A percentile compares a stretch with the other conserved stretches of the same genome.
phyloP scores from a whole-genome alignment of 1,140 invertebrate species.

The Neomicropteryx cornuta region DNA sequence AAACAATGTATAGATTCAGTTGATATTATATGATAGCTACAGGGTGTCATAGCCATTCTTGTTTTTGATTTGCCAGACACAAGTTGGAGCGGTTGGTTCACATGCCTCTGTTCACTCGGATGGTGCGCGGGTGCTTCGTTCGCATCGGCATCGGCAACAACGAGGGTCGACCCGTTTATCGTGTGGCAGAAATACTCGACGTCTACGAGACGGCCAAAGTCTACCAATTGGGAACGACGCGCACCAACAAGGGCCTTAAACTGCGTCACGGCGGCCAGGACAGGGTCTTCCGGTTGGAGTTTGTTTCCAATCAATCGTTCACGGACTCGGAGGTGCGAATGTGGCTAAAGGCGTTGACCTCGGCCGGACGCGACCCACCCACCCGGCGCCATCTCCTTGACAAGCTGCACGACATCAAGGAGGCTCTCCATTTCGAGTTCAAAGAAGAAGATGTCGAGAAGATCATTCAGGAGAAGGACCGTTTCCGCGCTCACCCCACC shows the following conservation, averaged over 20 bases:
- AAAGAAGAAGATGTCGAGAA: slow-evolving; percentile 67
- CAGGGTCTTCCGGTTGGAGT: slow-evolving; percentile 88
- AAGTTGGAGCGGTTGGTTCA: slow-evolving; percentile 94
- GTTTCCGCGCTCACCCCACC: slow-evolving; percentile 83
- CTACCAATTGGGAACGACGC: slow-evolving; percentile 80
- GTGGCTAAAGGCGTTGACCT: slow-evolving; percentile 78
- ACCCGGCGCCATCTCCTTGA: slow-evolving; percentile 72
- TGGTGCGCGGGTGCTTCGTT: slow-evolving; percentile 89
- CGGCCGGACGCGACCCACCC: slow-evolving; percentile 68
- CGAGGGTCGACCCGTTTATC: slow-evolving; percentile 79
- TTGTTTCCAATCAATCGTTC: slow-evolving; percentile 92
- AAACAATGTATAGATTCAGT: no score
- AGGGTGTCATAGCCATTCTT: no score
- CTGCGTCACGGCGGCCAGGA: slow-evolving; percentile 80
- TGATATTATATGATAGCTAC: no score
- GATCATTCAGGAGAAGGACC: slow-evolving; percentile 86
- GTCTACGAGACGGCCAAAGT: slow-evolving; percentile 92
- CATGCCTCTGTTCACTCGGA: slow-evolving; percentile 86
- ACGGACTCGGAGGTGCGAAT: slow-evolving; percentile 87
- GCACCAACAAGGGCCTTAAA: slow-evolving; percentile 83
- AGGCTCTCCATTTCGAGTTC: slow-evolving; percentile 81
- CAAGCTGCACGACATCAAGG: slow-evolving; percentile 82
- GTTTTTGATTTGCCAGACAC: slow-evolving; percentile 42
- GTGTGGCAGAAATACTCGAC: slow-evolving; percentile 85
- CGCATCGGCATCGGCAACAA: slow-evolving; percentile 93